Base-by-base conservation (phyloP, 2,797 vertebrate species). In the Sciaenops ocellatus region DNA sequence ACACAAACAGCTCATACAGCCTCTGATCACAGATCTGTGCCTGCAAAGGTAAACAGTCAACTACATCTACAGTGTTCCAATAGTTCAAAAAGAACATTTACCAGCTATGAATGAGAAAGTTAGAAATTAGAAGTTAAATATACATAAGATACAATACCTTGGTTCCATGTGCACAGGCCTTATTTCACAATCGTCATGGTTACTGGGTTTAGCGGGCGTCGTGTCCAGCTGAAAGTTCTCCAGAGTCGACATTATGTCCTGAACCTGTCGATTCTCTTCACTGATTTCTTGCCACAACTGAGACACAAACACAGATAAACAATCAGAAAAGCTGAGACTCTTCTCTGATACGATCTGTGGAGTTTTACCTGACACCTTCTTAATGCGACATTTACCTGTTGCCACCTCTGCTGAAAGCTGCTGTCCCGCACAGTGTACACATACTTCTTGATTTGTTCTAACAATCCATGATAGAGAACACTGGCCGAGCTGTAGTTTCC, bases 401-500 rank as follows among this genome's bases (percentile, higher is more conserved):
- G 97, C 98, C 98, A 99, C 76, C 97, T 96, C 86, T 97, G 97
- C 65, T 98, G 97, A 26, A 97, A 89, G 52, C 96, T 92, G 0
- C 96, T 77, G 64, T 99, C 98, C 76, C 95, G 94, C 59, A 97
- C 94, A 0, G 96, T 96, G 87, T 95, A 97, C 10, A 96, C 87
- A 66, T 97, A 96, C 55, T 97, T 98, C 78, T 95, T 97, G 92
- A 99, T 98, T 85, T 99, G 98, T 67, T 99, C 97, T 48, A 99
- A 95, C 61, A 98, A 92, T 59, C 98, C 98, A 44, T 97, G 96
- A 76, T 99, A 99, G 81, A 98, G 98, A 54, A 99, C 97, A 69
- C 96, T 95, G 0, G 98, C 98, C 4, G 98, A 98, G 86, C 95
- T 98, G 57, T 99, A 99, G 94, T 99, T 99, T 67, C 98, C 98